phyloP scores from a whole-genome alignment of 1,140 invertebrate species.

The Watersipora subatra region DNA sequence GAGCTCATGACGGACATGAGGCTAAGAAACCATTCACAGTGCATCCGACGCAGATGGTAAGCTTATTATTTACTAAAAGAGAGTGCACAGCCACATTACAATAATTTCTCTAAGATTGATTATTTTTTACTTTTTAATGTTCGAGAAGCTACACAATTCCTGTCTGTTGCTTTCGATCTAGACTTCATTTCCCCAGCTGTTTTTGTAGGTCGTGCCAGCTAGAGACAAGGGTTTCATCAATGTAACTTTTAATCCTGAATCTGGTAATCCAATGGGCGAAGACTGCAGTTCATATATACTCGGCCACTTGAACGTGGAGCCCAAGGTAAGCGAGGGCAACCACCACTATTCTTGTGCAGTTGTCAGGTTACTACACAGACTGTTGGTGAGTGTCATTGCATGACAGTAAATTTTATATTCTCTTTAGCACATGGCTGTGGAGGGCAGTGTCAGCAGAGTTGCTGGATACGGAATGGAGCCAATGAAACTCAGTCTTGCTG shows the following conservation, averaged over 20 bases:
- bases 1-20: slow-evolving; percentile 19
- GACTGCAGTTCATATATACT: slow-evolving; percentile 24
- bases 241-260: slow-evolving; percentile 23
- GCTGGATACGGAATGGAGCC: slow-evolving; percentile 19
- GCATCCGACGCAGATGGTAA: slow-evolving; percentile 24
- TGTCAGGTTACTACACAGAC: too few relatives aligned
- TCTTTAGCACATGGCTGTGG: slow-evolving; percentile 10
- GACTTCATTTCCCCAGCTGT: too few relatives aligned
- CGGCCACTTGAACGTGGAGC: slow-evolving; percentile 26
- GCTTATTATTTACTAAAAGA: not conserved
- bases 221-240: slow-evolving; percentile 16
- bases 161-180: too few relatives aligned
- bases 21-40: slow-evolving; percentile 18
- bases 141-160: too few relatives aligned
- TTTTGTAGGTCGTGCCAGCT: slow-evolving; percentile 24
- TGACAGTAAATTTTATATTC: too few relatives aligned
- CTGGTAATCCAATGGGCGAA: slow-evolving; percentile 17
- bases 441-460: slow-evolving; percentile 13
- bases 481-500: slow-evolving; percentile 26
- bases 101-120: too few relatives aligned
- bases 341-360: too few relatives aligned
- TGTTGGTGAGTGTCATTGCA: too few relatives aligned
- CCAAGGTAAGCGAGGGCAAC: slow-evolving; percentile 13
- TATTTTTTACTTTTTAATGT: too few relatives aligned
- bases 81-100: too few relatives aligned